phyloP scores from a whole-genome alignment of 2,797 vertebrate genomes.

The Melanotaenia parkinsoni region DNA sequence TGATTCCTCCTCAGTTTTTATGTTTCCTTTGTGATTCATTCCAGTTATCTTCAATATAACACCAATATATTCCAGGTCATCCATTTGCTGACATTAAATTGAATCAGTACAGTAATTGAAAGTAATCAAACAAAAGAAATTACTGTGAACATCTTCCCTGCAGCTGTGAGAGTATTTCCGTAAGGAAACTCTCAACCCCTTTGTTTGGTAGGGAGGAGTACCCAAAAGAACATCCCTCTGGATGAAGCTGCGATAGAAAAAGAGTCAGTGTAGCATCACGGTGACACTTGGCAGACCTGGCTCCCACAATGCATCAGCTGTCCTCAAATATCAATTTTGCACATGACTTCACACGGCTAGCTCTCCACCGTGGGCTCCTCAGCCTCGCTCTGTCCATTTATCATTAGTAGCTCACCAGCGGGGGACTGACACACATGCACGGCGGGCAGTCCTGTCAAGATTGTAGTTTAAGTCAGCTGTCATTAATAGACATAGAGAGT shows the following conservation, averaged over 20 bases:
- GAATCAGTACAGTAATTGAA: constrained; percentile 22
- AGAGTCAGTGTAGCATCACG: constrained; percentile 47
- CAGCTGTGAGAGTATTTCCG: constrained; percentile 32
- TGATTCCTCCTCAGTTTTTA: no score
- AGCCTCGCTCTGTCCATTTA: constrained; percentile 85
- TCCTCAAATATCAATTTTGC: constrained; percentile 91
- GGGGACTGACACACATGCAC: constrained; percentile 19
- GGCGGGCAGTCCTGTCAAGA: background rate
- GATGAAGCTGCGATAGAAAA: constrained; percentile 50
- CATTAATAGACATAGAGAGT: background rate
- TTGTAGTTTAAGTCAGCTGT: background rate
- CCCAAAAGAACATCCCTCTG: constrained; percentile 16
- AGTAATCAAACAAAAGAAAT: constrained; percentile 25
- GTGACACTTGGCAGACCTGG: constrained; percentile 55
- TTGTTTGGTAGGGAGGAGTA: background rate
- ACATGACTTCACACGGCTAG: constrained; percentile 87
- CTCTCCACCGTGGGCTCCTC: constrained; percentile 35
- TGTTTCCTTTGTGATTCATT: no score
- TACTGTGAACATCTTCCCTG: constrained; percentile 31
- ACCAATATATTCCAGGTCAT: no score
- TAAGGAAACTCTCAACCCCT: constrained; percentile 23
- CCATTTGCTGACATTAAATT: constrained; percentile 35
- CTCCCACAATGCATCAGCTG: constrained; percentile 82
- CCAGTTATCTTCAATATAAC: no score
- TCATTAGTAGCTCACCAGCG: constrained; percentile 85